Evolutionary conservation across 2,888 invertebrate species (phyloP), one percentile per base, ranked within the genome.

Genomic region (Eristalis intricaria): DNA sequence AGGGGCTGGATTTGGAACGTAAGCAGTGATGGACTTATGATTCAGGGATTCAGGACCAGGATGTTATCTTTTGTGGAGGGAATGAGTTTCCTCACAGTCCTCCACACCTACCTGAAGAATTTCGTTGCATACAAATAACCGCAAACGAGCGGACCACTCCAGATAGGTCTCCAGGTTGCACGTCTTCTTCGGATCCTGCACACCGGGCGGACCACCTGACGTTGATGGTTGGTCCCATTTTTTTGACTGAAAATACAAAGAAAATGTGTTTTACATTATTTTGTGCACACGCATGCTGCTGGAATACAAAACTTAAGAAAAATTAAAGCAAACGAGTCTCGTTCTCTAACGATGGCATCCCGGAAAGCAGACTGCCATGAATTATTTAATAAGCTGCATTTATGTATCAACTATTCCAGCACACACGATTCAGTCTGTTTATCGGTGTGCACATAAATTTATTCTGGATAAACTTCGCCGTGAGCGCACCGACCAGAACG

Each of bases 151-250:
- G 89, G 93, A 92, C 93, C 93, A 93, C 89, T 93, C 92, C 81
- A 93, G 90, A 90, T 93, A 93, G 82, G 92, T 92, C 91, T 93
- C 92, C 90, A 93, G 90, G 89, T 92, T 93, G 89, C 93, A 93
- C 58, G 93, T 93, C 90, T 93, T 93, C 88, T 93, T 93, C 74
- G 92, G 91, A 90, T 91, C 92, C 89, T 92, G 92, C 75, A 89
- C 90, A 74, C 92, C 91, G 64, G 91, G 91, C 79, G 91, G 91
- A 84, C 91, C 91, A 81, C 90, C 90, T 77, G 92, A 90, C 75
- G 91, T 89, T 87, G 91, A 90, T 76, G 92, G 92, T 90, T 92
- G 92, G 90, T 92, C 92, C 91, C 91, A 91, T 90, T 92, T 92
- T 90, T 91, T 91, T 89, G 85, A 89, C 86, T 89, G 73, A 26